phyloP scores from a whole-genome alignment of 2,888 invertebrate species.

The Odontothrips loti region DNA sequence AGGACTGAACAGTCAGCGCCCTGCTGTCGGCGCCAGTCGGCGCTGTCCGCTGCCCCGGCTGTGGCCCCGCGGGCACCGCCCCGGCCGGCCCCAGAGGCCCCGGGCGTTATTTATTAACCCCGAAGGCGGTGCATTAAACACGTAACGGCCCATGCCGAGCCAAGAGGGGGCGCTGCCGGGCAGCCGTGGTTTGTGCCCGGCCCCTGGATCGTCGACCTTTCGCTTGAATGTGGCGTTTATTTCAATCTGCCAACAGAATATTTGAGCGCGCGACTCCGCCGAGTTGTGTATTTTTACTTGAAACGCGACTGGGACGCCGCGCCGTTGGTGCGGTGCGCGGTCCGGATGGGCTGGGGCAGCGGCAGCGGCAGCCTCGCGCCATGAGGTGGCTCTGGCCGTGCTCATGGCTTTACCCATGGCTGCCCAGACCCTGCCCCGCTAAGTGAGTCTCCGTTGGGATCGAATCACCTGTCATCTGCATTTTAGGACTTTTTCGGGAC shows the following conservation, averaged over 20 bases:
- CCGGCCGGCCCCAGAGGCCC: no score
- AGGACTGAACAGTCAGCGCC: no score
- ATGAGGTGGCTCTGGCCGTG: neutral
- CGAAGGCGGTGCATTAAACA: neutral
- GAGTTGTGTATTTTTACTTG: constrained; percentile 1
- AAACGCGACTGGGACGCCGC: neutral
- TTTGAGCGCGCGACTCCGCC: constrained; percentile 4
- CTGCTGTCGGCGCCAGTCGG: no score
- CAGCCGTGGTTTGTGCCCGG: neutral
- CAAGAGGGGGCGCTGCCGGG: no score
- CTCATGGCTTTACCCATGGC: neutral
- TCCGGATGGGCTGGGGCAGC: neutral
- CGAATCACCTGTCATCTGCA: neutral
- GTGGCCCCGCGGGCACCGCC: no score
- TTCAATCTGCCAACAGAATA: constrained; percentile 1
- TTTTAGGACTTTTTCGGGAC: neutral
- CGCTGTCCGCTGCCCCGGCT: no score
- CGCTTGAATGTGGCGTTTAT: constrained; percentile 8
- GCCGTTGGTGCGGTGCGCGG: neutral
- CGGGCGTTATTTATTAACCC: no score
- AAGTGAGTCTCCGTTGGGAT: neutral
- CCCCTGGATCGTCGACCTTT: neutral
- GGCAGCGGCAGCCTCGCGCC: neutral
- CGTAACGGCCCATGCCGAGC: neutral
- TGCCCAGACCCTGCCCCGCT: neutral